Evolutionary conservation across 2,797 vertebrate species (phyloP).

Genomic region (Mastacembelus armatus): DNA sequence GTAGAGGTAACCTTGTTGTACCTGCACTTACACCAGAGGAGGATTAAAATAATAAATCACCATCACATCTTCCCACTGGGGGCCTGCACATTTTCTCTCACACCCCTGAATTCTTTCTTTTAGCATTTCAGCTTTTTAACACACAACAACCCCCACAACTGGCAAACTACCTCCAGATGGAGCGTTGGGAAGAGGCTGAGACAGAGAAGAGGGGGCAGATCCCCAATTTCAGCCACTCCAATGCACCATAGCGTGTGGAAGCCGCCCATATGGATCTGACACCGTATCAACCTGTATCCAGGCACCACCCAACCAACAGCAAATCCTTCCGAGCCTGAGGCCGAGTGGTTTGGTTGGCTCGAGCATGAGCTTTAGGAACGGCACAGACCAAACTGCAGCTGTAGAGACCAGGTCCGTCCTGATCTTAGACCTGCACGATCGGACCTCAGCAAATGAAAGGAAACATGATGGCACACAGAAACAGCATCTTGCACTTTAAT

Average conservation of each 20-base stretch:
- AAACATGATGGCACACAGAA: too few species aligned
- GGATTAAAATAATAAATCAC: background rate
- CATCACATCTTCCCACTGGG: background rate
- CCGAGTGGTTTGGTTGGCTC: background rate
- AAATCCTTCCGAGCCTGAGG: background rate
- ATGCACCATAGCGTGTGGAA: background rate
- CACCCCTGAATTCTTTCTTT: constrained; percentile 49
- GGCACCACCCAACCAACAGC: background rate
- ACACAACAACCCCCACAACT: constrained; percentile 23
- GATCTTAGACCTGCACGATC: too few species aligned
- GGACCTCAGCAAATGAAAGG: too few species aligned
- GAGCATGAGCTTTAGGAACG: too few species aligned
- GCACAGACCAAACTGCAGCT: too few species aligned
- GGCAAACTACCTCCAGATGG: constrained; percentile 82
- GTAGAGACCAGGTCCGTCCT: too few species aligned
- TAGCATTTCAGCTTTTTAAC: constrained; percentile 10
- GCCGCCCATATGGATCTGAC: constrained; percentile 24
- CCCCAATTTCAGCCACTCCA: constrained; percentile 60
- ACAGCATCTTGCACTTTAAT: too few species aligned
- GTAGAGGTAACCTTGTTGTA: background rate
- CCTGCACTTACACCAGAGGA: background rate
- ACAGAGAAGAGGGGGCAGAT: constrained; percentile 45
- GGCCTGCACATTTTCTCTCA: background rate
- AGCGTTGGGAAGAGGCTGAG: constrained; percentile 6
- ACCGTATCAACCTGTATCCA: background rate